These are phyloP conservation scores for Panthera uncia DNA, from an alignment of 2,113 vertebrate genomes.

Conservation along the genomic window DNA sequence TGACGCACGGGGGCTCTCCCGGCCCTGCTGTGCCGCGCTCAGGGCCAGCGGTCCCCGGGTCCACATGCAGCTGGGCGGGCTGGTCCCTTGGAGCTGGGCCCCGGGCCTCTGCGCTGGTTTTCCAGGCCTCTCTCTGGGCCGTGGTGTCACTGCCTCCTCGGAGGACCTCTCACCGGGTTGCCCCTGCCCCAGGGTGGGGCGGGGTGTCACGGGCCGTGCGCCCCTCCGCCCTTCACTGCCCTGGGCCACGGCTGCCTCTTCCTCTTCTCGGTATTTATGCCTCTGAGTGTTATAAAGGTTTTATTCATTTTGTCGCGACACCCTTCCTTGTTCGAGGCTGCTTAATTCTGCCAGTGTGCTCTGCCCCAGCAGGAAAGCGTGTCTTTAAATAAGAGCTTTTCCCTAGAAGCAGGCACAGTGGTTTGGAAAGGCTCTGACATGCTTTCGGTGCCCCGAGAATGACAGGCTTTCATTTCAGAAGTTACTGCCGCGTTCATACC, in stretches of 20 bases:
- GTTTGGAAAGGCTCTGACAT: neutral
- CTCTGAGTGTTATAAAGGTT: neutral
- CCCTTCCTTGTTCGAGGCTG: neutral
- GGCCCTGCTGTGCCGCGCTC: neutral
- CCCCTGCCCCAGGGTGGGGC: neutral
- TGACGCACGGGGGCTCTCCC: neutral
- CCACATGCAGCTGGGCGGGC: neutral
- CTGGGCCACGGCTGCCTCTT: neutral
- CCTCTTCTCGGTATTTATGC: neutral
- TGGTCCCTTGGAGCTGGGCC: too few relatives aligned
- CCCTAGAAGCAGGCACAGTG: accelerated
- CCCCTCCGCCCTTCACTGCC: neutral
- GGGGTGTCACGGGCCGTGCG: accelerated
- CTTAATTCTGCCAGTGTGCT: neutral
- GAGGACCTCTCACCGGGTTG: neutral
- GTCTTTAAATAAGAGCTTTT: neutral
- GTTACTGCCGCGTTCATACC: neutral
- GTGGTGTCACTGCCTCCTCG: neutral
- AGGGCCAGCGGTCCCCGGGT: neutral
- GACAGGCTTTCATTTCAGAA: neutral
- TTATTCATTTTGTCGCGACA: neutral
- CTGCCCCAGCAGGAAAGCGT: neutral
- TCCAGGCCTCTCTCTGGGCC: neutral
- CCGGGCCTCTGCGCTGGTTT: neutral
- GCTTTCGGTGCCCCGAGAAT: neutral